Evolutionary conservation across 2,888 invertebrate species (phyloP).

Genomic region (Rhyacophila evoluta): DNA sequence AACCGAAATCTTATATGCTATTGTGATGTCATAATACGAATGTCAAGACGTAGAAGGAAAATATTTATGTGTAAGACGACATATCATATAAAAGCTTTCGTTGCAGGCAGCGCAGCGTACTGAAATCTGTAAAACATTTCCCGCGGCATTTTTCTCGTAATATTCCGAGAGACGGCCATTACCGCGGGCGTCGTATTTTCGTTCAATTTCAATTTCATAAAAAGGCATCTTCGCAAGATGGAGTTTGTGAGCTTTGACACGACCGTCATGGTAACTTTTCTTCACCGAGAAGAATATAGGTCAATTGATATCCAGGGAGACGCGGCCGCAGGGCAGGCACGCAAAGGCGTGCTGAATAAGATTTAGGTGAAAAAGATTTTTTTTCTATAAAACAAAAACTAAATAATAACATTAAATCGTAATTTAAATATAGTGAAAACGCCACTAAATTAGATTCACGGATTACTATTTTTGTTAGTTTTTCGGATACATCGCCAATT

Average conservation of each 20-base stretch:
- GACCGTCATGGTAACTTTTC: slow-evolving; percentile 19
- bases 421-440: no score
- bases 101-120: background rate
- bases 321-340: background rate
- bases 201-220: slow-evolving; percentile 23
- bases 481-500: no score
- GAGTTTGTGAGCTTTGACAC: slow-evolving; percentile 24
- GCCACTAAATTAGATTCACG: no score
- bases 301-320: slow-evolving; percentile 35
- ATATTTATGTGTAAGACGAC: background rate
- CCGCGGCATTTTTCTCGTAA: background rate
- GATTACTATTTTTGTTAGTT: no score
- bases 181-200: slow-evolving; percentile 11
- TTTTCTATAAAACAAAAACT: no score
- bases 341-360: background rate
- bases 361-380: no score
- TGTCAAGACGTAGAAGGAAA: background rate
- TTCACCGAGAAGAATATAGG: slow-evolving; percentile 35
- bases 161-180: slow-evolving; percentile 15
- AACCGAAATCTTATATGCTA: no score
- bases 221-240: background rate
- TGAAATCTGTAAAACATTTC: slow-evolving; percentile 1
- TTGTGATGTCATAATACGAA: background rate
- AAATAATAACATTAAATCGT: no score
- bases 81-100: background rate